Evolutionary conservation across 37 sponge, comb jelly and placozoan species (phyloP).

Genomic region (Aplysina aerophoba): DNA sequence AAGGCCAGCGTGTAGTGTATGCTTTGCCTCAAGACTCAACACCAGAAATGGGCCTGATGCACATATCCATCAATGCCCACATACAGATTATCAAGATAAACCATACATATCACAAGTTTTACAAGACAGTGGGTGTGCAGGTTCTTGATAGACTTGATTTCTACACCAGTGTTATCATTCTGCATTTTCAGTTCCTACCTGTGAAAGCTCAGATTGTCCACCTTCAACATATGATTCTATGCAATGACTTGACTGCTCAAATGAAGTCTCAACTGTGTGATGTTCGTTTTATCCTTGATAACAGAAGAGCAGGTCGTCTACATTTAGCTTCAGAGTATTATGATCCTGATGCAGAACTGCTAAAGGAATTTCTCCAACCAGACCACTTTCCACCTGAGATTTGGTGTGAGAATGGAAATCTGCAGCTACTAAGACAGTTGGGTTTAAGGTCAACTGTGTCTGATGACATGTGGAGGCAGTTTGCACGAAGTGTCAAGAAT

Average conservation of each 20-base stretch:
- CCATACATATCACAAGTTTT: not conserved
- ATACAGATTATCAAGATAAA: no score
- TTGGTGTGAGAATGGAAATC: slow-evolving; percentile 29
- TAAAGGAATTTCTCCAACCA: slow-evolving; percentile 14
- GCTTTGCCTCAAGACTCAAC: not conserved
- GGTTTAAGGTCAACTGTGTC: slow-evolving; percentile 2
- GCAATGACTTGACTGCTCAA: not conserved
- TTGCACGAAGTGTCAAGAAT: not conserved
- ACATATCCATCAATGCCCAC: not conserved
- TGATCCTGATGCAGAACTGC: slow-evolving; percentile 39
- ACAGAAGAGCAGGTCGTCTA: not conserved
- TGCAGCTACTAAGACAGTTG: not conserved
- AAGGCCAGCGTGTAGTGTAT: not conserved
- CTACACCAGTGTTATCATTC: not conserved
- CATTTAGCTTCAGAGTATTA: slow-evolving; percentile 35
- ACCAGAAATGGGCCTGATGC: not conserved
- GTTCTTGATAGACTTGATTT: not conserved
- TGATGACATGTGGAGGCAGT: not conserved
- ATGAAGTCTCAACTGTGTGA: not conserved
- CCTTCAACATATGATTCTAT: not conserved
- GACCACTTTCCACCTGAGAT: slow-evolving; percentile 8
- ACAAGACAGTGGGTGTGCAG: slow-evolving; percentile 11
- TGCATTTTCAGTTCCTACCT: not conserved
- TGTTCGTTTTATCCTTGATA: slow-evolving; percentile 19
- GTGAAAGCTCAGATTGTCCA: not conserved